A percentile compares a stretch with the other conserved stretches of the same genome.
phyloP scores from a whole-genome alignment of 2,797 vertebrate species.

The Clarias fuscus region DNA sequence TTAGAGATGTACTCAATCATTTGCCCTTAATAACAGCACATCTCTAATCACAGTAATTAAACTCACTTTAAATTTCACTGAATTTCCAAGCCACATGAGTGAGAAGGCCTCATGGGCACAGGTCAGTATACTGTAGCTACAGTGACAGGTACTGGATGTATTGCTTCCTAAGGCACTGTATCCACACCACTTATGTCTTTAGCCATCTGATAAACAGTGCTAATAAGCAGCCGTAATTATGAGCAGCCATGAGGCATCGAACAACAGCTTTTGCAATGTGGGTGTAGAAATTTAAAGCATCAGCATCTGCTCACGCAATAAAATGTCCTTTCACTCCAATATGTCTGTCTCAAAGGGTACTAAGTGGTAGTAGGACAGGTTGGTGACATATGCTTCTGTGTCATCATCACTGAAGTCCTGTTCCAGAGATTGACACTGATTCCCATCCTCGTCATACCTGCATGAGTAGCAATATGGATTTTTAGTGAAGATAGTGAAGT shows the following conservation, averaged over 20 bases:
- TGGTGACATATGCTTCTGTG: constrained; percentile 91
- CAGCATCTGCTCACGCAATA: constrained; percentile 20
- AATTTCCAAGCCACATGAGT: not conserved
- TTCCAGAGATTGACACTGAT: constrained; percentile 78
- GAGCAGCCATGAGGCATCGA: not conserved
- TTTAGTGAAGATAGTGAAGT: constrained; percentile 8
- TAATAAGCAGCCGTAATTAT: not conserved
- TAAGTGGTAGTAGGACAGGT: constrained; percentile 96
- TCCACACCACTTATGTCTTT: not conserved
- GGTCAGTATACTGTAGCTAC: not conserved
- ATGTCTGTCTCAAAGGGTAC: constrained; percentile 97
- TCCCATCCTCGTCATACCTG: constrained; percentile 89
- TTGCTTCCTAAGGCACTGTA: not conserved
- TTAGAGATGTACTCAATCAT: not conserved
- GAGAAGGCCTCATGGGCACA: not conserved
- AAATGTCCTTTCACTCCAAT: constrained; percentile 86
- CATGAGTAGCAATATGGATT: constrained; percentile 31
- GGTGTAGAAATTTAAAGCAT: not conserved
- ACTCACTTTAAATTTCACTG: not conserved
- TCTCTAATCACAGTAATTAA: not conserved
- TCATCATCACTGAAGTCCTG: constrained; percentile 87
- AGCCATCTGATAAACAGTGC: constrained; percentile 1
- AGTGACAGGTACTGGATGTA: not conserved
- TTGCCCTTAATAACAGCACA: not conserved
- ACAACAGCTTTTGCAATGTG: not conserved